phyloP scores from a whole-genome alignment of 1,140 invertebrate species.

The Lasaia peninsularis region DNA sequence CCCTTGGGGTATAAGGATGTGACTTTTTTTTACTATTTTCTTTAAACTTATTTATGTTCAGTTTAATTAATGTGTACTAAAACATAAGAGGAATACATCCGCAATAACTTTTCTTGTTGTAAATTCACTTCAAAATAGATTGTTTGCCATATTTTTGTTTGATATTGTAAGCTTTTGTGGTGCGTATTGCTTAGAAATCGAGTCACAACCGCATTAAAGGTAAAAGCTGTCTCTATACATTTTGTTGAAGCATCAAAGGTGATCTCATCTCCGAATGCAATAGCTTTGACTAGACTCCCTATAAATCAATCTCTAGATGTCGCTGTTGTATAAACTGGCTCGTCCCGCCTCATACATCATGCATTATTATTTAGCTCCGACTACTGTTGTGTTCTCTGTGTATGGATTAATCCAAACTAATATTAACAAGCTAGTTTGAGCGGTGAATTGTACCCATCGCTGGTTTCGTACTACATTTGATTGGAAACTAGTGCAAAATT shows the following conservation, averaged over 20 bases:
- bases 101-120: no score
- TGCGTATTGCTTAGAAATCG: no score
- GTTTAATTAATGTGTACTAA: no score
- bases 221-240: not conserved
- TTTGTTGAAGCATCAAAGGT: not conserved
- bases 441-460: not conserved
- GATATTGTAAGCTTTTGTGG: no score
- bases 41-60: no score
- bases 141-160: no score
- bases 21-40: no score
- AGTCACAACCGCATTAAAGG: no score
- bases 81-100: no score
- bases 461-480: not conserved
- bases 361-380: constrained; percentile 4
- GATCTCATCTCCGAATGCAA: not conserved
- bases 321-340: constrained; percentile 1
- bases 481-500: not conserved
- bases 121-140: no score
- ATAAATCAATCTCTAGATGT: constrained; percentile 10
- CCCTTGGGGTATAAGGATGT: no score
- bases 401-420: constrained; percentile 4
- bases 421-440: not conserved
- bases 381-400: not conserved
- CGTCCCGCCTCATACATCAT: constrained; percentile 7
- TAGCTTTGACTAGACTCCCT: not conserved